Percentiles rank a stretch among this genome's conserved stretches.
Conservation (phyloP, 2,113 vertebrate genomes). For the Hyaena hyaena region DNA sequence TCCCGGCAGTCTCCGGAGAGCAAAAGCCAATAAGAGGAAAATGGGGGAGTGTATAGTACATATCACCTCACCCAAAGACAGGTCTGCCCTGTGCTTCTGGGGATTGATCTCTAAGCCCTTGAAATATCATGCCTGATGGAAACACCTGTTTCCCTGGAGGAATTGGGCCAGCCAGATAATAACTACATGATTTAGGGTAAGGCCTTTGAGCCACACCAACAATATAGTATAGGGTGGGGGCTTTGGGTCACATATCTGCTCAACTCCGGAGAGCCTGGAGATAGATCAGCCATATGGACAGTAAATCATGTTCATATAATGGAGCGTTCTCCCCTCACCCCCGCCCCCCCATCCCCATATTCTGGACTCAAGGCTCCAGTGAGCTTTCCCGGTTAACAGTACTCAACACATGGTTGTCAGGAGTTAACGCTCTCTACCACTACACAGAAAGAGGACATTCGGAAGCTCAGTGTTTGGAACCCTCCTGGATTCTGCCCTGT, state of each 20-base stretch:
- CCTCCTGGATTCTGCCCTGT: not conserved
- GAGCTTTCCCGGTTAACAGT: not conserved
- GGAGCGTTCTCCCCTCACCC: not conserved
- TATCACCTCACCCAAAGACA: not conserved
- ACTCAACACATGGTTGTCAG: not conserved
- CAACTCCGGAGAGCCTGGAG: not conserved
- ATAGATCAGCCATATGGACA: not conserved
- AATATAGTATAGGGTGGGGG: too few relatives aligned
- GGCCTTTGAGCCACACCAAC: not conserved
- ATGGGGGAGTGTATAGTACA: not conserved
- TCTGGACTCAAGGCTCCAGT: not conserved
- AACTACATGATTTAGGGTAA: not conserved
- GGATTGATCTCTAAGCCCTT: not conserved
- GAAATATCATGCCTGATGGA: not conserved
- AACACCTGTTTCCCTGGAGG: not conserved
- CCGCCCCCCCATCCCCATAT: not conserved
- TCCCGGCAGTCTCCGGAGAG: not conserved
- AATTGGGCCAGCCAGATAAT: not conserved
- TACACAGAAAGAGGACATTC: not conserved
- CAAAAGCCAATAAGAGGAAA: not conserved
- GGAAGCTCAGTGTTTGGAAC: not conserved
- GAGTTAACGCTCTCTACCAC: not conserved
- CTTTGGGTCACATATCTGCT: not conserved
- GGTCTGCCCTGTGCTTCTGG: not conserved
- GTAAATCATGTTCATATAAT: not conserved